Percentiles rank a stretch among this genome's conserved stretches.
These are phyloP conservation scores for Mimachlamys varia DNA, from an alignment of 2,888 invertebrate species.

Conservation along the genomic window DNA sequence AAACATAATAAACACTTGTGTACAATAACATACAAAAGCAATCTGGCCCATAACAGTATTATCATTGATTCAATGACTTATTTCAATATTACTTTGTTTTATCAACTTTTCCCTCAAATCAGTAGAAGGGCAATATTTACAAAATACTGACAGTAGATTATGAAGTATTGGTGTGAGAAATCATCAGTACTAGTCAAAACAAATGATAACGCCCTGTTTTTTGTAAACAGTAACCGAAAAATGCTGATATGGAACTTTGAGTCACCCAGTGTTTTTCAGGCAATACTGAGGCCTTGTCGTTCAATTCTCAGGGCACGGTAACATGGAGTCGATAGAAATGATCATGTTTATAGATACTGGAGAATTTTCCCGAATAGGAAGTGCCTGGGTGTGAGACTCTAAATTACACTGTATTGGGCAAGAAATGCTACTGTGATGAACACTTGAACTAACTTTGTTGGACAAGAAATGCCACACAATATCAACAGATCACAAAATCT, in stretches of 20 bases:
- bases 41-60: too few species aligned
- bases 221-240: not conserved
- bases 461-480: not conserved
- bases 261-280: not conserved
- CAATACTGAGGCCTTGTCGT: not conserved
- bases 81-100: too few species aligned
- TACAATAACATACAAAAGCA: too few species aligned
- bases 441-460: too few species aligned
- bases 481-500: too few species aligned
- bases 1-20: too few species aligned
- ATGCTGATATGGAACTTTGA: not conserved
- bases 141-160: not conserved
- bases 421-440: not conserved
- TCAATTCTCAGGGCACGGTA: not conserved
- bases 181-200: not conserved
- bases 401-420: not conserved
- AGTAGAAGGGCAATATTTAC: not conserved
- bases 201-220: not conserved
- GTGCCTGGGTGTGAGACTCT: not conserved
- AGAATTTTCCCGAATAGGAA: not conserved
- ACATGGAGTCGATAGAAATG: not conserved
- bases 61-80: too few species aligned
- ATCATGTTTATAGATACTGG: conserved; percentile 8
- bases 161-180: not conserved
- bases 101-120: too few species aligned